Evolutionary conservation across 2,888 invertebrate genomes (phyloP), one percentile per base, ranked within the genome.

Genomic region (Mimumesa dahlbomi): DNA sequence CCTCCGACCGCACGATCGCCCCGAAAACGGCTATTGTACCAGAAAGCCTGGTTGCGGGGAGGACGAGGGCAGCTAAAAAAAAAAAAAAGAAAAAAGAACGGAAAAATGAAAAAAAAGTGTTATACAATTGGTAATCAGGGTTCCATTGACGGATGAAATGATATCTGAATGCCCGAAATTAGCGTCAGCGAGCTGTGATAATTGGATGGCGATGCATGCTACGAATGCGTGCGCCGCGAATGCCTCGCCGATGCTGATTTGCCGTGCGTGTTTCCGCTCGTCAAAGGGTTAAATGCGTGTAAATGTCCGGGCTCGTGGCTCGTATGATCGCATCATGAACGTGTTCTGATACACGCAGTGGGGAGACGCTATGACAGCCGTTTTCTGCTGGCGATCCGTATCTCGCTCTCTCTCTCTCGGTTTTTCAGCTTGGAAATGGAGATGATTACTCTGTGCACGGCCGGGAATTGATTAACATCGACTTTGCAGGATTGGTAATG

Each of bases 271-370:
- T 75, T 82, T 77, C 77, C 73, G 74, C 79, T 75, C 76, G 77
- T 85, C 85, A 85, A 85, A 84, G 84, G 84, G 82, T 85, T 85
- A 83, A 85, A 85, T 82, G 80, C 75, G 79, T 83, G 82, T 84
- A 82, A 84, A 84, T 84, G 79, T 80, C 78, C 80, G 73, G 75
- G 67, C 73, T 80, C 77, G 74, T 79, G 79, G 75, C 65, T 79
- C 77, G 79, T 75, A 70, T 69, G 79, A 79, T 79, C 77, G 77
- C 67, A 77, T 79, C 77, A 72, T 59, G 43, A 52, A 48, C 38
- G 52, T 54, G 57, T 61, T 58, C 61, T 67, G 57, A 34, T 34
- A 34, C n/a, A n/a, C n/a, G 11, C 34, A 34, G n/a, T 4, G n/a
- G 34, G 34, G 34, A 34, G 25, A 7, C 42, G 13, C 2, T n/a